Evolutionary conservation across 2,113 vertebrate species (phyloP).

Genomic region (Macroglossus sobrinus): DNA sequence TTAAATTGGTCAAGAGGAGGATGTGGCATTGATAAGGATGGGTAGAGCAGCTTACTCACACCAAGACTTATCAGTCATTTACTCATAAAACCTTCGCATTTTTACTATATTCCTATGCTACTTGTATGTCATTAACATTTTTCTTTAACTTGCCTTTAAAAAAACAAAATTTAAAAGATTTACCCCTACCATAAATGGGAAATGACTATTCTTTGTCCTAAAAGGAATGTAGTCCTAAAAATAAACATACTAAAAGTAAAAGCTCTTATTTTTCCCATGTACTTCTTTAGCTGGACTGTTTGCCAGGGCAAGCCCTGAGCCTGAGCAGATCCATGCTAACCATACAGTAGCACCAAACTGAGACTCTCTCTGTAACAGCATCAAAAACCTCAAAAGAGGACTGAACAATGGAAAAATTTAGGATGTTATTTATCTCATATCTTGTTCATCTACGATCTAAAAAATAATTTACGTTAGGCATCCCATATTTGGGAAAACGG

Average conservation of each 20-base stretch:
- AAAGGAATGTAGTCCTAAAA: background rate
- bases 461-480: background rate
- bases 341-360: background rate
- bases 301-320: background rate
- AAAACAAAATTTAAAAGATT: background rate
- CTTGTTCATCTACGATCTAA: background rate
- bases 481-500: background rate
- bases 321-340: background rate
- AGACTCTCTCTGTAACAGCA: background rate
- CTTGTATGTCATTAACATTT: background rate
- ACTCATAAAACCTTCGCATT: background rate
- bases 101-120: background rate
- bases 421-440: background rate
- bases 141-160: background rate
- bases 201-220: background rate
- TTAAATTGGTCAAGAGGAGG: background rate
- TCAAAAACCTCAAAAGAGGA: background rate
- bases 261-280: background rate
- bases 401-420: background rate
- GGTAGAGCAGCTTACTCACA: background rate
- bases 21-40: background rate
- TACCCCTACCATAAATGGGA: background rate
- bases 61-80: background rate
- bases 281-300: background rate
- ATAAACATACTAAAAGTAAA: background rate